Evolutionary conservation across 2,888 invertebrate species (phyloP), one percentile per base, ranked within the genome.

Genomic region (Tenthredo amoena): DNA sequence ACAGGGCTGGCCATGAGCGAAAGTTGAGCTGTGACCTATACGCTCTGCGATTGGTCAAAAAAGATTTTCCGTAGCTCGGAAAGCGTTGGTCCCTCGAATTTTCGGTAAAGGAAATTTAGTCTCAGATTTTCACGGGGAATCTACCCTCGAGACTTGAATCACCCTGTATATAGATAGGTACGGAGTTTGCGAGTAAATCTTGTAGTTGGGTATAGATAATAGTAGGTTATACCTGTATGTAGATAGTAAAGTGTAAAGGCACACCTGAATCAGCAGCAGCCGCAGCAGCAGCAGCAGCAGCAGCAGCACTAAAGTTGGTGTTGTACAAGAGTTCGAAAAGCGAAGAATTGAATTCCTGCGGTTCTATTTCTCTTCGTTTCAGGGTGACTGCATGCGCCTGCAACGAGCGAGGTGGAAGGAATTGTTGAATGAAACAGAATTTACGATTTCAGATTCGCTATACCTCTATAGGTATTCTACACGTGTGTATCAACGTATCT

Each of bases 381-480:
- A 62, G 62, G 55, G 55, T 55, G 55, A 55, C 55, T 50, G 55
- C n/a, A 50, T 18, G 18, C 18, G 55, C 55, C 15, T 31, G 77
- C 31, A 34, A 21, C 58, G 31, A 81, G 18, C 77, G 34, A 77
- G 47, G 37, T 31, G 37, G 47, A 15, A 12, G 26, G 9, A 50
- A 83, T 83, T 47, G 47, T 47, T 83, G 83, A 83, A 83, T 83
- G 83, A 71, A 82, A 83, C 68, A 31, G 47, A 83, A 83, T 83
- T 83, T 83, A 83, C 83, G 68, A 68, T 65, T 50, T n/a, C 68
- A 65, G 83, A 83, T 83, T 83, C 83, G 83, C 83, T n/a, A 43
- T 83, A 83, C 68, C 18, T n/a, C 9, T n/a, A n/a, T 43, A n/a
- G 43, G 40, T 43, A 37, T 58, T 81, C 68, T 50, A 12, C 21